Percentiles rank a stretch among this genome's conserved stretches.
Conservation (phyloP, 2,113 vertebrate species). For the Callaeas wilsoni region DNA sequence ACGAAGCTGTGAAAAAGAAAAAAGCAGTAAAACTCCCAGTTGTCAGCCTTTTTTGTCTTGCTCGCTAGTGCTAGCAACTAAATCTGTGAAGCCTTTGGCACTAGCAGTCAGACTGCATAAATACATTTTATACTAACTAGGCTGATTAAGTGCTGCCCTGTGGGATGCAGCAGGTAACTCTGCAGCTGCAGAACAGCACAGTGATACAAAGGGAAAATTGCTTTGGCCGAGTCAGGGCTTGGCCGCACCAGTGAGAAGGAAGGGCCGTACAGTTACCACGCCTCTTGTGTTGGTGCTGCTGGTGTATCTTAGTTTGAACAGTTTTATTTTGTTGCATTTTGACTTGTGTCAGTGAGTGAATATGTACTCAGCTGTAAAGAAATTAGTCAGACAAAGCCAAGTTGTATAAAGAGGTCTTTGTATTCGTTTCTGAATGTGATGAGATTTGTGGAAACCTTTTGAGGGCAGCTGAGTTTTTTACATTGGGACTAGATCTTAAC, state of each 20-base stretch:
- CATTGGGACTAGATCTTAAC: background rate
- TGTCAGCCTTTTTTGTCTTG: slow-evolving; percentile 20
- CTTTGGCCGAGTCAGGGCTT: background rate
- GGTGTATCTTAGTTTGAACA: background rate
- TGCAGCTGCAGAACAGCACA: background rate
- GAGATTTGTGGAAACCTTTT: background rate
- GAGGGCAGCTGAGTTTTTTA: background rate
- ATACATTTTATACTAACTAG: background rate
- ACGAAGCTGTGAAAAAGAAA: background rate
- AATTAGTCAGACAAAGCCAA: background rate
- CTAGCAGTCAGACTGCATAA: slow-evolving; percentile 19
- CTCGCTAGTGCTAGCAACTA: background rate
- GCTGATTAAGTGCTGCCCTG: background rate
- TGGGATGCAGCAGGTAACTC: background rate
- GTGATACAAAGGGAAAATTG: background rate
- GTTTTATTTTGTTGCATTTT: background rate
- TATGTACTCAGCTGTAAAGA: background rate
- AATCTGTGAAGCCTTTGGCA: slow-evolving; percentile 21
- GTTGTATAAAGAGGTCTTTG: background rate
- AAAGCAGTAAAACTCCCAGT: background rate
- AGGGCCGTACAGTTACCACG: background rate
- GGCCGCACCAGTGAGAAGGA: background rate
- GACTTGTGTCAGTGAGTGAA: background rate
- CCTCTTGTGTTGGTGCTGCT: background rate
- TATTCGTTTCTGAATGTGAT: background rate